Conservation (phyloP, 2,797 vertebrate genomes). For the Syndactyla subalaris region DNA sequence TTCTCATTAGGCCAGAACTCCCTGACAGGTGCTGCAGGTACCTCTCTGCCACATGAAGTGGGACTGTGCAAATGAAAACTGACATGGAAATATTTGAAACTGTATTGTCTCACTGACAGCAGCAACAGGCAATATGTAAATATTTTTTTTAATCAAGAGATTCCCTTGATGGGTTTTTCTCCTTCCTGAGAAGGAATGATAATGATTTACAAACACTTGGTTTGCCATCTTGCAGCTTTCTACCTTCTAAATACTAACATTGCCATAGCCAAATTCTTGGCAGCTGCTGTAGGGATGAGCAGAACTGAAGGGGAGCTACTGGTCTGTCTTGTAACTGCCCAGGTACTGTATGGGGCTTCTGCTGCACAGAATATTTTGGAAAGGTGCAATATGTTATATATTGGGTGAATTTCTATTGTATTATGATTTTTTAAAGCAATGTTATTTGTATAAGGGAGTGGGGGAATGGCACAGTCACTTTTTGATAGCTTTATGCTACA, state of each 20-base stretch:
- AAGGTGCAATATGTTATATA: neutral
- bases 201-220: neutral
- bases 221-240: neutral
- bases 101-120: neutral
- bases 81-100: neutral
- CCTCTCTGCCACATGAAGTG: neutral
- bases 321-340: neutral
- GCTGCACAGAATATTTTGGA: neutral
- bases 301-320: neutral
- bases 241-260: neutral
- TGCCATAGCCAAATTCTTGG: neutral
- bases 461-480: constrained; percentile 8
- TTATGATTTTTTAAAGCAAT: neutral
- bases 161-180: neutral
- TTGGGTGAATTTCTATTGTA: neutral
- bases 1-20: neutral
- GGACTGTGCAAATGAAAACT: neutral
- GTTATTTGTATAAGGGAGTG: neutral
- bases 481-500: neutral
- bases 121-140: neutral
- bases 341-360: neutral
- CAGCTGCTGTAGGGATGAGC: neutral
- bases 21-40: neutral
- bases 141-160: neutral
- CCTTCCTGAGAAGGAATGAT: neutral